A percentile compares a stretch with the other conserved stretches of the same genome.
phyloP scores from a whole-genome alignment of 2,113 vertebrate genomes.

The Melanotaenia duboulayi region DNA sequence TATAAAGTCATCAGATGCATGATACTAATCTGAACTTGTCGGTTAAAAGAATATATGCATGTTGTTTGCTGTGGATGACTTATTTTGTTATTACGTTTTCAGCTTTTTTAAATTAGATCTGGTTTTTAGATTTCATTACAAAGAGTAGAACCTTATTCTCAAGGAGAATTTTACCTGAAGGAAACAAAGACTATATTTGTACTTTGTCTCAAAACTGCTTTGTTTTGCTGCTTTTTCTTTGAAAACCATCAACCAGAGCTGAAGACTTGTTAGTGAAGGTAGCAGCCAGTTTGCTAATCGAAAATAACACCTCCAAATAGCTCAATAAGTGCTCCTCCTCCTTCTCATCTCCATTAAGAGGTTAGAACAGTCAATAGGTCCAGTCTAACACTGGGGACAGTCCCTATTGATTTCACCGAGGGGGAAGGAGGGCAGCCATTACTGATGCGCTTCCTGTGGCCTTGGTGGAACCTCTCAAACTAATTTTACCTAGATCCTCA shows the following conservation, averaged over 20 bases:
- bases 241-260: background rate
- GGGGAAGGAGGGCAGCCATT: constrained; percentile 63
- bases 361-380: constrained; percentile 78
- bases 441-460: constrained; percentile 61
- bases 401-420: constrained; percentile 75
- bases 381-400: constrained; percentile 63
- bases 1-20: too few relatives aligned
- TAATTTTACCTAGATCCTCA: background rate
- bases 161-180: background rate
- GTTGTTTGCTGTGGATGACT: too few relatives aligned
- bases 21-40: too few relatives aligned
- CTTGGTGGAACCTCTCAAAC: constrained; percentile 16
- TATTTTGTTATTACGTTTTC: too few relatives aligned
- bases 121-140: too few relatives aligned
- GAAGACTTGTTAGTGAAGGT: constrained; percentile 26
- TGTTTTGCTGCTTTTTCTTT: constrained; percentile 18
- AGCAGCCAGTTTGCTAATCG: constrained; percentile 53
- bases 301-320: constrained; percentile 74
- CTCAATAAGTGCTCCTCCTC: constrained; percentile 78
- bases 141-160: background rate
- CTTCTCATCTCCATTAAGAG: constrained; percentile 79
- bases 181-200: background rate
- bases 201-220: background rate
- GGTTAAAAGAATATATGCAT: too few relatives aligned
- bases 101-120: too few relatives aligned